Base-by-base conservation (phyloP, 2,888 invertebrate genomes). In the Idaea aversata region DNA sequence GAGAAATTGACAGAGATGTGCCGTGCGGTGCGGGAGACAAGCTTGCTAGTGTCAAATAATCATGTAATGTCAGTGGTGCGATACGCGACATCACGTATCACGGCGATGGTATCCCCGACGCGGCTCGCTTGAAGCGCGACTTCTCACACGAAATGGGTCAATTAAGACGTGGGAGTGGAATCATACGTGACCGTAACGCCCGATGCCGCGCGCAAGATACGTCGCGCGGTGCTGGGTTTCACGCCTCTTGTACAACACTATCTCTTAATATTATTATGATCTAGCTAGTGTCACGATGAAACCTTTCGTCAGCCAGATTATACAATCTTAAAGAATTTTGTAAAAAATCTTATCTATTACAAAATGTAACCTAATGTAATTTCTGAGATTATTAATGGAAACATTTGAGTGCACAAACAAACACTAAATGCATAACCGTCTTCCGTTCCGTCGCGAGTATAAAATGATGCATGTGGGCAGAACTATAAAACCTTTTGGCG, bases 121-220 rank as follows among this genome's bases (percentile, higher is more conserved):
- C 85, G 84, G 86, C 78, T 81, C 79, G 78, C 75, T 82, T 77
- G 75, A 78, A 84, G 85, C 84, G 87, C 83, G 77, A 84, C 89
- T 86, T 87, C 88, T 88, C 86, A 91, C 90, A 90, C 90, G 88
- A 91, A 93, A 90, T 90, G 83, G 92, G 91, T 91, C 92, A 91
- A 93, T 93, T 92, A 92, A 88, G 90, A 91, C 91, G 93, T 91
- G 91, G 91, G 91, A 91, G 92, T 90, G 91, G 76, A 82, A 75
- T 72, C 79, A 80, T 81, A 88, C 93, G 91, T 92, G 93, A 92
- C 91, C 88, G 90, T 88, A 86, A 89, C 91, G 90, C 88, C 83
- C 78, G 91, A 90, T 91, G 66, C 73, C 68, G 75, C 65, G 70
- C 70, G 72, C 25, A 25, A 72, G 88, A 90, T 88, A 88, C 71